phyloP scores from a whole-genome alignment of 2,888 invertebrate genomes.

The Petrolisthes cinctipes region DNA sequence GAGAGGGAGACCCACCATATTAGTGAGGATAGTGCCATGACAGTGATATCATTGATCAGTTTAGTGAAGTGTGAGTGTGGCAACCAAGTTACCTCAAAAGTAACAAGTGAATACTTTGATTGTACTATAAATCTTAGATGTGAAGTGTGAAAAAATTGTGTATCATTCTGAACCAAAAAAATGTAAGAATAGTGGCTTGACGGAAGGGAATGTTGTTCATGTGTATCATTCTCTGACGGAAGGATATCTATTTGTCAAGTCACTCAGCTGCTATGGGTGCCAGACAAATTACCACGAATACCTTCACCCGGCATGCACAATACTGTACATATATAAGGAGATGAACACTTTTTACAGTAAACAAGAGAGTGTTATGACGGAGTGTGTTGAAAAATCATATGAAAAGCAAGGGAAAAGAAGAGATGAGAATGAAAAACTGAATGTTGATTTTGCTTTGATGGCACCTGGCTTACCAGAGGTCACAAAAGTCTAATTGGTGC shows the following conservation, averaged over 20 bases:
- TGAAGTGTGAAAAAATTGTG: constrained; percentile 4
- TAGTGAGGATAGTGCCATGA: constrained; percentile 6
- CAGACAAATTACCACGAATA: not conserved
- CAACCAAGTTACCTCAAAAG: not conserved
- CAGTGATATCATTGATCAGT: not conserved
- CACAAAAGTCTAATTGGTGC: constrained; percentile 9
- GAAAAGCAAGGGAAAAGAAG: not conserved
- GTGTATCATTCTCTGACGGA: constrained; percentile 22
- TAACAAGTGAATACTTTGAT: constrained; percentile 16
- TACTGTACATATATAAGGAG: constrained; percentile 8
- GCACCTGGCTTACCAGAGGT: constrained; percentile 19
- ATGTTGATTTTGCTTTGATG: constrained; percentile 23
- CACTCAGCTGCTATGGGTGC: constrained; percentile 15
- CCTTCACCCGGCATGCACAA: constrained; percentile 17
- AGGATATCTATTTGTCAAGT: constrained; percentile 21
- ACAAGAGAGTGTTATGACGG: constrained; percentile 5
- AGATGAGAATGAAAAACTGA: constrained; percentile 17
- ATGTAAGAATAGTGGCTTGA: constrained; percentile 6
- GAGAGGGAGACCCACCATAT: not conserved
- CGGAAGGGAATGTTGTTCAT: constrained; percentile 9
- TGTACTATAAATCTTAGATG: not conserved
- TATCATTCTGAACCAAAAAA: constrained; percentile 17
- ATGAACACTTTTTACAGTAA: not conserved
- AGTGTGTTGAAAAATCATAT: constrained; percentile 29
- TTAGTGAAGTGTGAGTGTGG: constrained; percentile 17